Evolutionary conservation across 1,140 invertebrate genomes (phyloP), one percentile per base, ranked within the genome.

Genomic region (Bombus superbus): DNA sequence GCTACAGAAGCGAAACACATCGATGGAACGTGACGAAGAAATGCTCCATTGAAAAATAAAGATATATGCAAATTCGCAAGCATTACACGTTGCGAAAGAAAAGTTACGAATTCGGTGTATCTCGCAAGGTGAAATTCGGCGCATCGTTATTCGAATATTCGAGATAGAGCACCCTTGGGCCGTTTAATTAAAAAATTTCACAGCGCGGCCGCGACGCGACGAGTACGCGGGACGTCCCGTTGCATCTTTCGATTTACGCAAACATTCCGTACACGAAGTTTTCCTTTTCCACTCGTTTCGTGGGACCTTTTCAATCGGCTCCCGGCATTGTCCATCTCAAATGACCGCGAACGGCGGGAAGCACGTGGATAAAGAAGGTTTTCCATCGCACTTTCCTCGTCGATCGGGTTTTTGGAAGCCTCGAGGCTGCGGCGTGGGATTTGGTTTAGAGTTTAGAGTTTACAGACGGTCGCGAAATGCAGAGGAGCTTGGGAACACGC

Each of bases 121-220:
- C 1, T 22, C 1, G 5, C 47, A 53, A 53, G 47, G 47, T 62
- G 28, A 62, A 62, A 28, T 62, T 62, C 25, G 11, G 3, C 59
- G 3, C 59, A n/a, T 62, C 28, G 59, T 62, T 62, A 11, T 35
- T 40, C 86, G 78, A 85, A 81, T 64, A 73, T 81, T 44, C 77
- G 64, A 69, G 57, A 44, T 53, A 66, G 4, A 8, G 10, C 72
- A n/a, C 10, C 76, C 64, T 42, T 38, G 57, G 74, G 57, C 66
- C 71, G 86, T 83, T 89, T 85, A 89, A 90, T 89, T 89, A 89
- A 80, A 90, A 86, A 89, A 68, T 89, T 82, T 71, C 25, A 35
- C n/a, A 40, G 22, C 38, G 59, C 53, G 18, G 72, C 59, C 22
- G 32, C 32, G 57, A 2, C 35, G 18, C 22, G 57, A 2, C 15